These are phyloP conservation scores for Carcinoscorpius rotundicauda DNA, from an alignment of 1,140 invertebrate species.

Conservation along the genomic window DNA sequence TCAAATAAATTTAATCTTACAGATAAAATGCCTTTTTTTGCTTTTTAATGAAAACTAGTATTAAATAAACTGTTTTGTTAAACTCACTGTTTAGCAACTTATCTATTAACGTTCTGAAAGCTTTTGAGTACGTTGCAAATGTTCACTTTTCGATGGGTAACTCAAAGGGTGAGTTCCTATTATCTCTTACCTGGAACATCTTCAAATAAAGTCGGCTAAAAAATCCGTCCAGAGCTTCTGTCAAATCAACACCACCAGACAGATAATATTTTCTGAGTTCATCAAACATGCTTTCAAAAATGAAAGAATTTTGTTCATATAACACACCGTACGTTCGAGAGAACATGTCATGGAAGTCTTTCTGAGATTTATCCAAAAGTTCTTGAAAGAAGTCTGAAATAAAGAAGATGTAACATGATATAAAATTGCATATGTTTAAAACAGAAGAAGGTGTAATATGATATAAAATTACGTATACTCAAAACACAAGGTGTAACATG, in stretches of 20 bases:
- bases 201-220: conserved; percentile 85
- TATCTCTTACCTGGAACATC: conserved; percentile 55
- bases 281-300: conserved; percentile 83
- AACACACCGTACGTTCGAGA: conserved; percentile 85
- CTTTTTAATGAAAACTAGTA: too few relatives aligned
- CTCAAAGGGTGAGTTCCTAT: too few relatives aligned
- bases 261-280: conserved; percentile 82
- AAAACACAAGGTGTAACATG: too few relatives aligned
- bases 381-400: conserved; percentile 71
- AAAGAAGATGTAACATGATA: conserved; percentile 23
- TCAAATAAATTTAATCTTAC: too few relatives aligned
- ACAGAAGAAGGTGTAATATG: too few relatives aligned
- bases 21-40: too few relatives aligned
- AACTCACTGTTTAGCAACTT: too few relatives aligned
- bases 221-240: conserved; percentile 79
- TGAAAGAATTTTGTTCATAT: conserved; percentile 83
- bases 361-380: conserved; percentile 64
- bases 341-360: conserved; percentile 88
- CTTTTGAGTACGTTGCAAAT: too few relatives aligned
- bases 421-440: conserved; percentile 8
- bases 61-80: too few relatives aligned
- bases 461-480: too few relatives aligned
- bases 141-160: too few relatives aligned
- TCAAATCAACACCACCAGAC: conserved; percentile 64
- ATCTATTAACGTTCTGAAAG: too few relatives aligned